phyloP scores from a whole-genome alignment of 2,113 vertebrate species.

The Marmota flaviventris region DNA sequence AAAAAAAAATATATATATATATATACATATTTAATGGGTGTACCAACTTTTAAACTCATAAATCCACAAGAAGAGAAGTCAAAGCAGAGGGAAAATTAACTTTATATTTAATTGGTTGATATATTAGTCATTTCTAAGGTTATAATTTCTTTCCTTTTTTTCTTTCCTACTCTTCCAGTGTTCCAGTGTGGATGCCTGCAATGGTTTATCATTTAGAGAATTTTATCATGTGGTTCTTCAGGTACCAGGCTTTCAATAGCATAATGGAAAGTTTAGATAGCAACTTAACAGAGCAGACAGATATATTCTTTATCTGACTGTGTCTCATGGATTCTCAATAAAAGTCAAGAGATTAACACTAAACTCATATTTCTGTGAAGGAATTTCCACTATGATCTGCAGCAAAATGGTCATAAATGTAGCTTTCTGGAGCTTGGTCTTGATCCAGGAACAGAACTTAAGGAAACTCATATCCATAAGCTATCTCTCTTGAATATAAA shows the following conservation, averaged over 20 bases:
- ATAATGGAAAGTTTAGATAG: not conserved
- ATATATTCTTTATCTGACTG: not conserved
- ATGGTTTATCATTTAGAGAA: not conserved
- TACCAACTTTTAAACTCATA: constrained; percentile 35
- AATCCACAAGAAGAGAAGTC: constrained; percentile 20
- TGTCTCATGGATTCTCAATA: not conserved
- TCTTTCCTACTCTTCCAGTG: not conserved
- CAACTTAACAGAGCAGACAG: not conserved
- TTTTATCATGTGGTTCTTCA: not conserved
- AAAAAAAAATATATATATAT: too few relatives aligned
- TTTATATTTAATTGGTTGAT: not conserved
- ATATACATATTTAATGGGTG: not conserved
- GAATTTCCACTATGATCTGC: not conserved
- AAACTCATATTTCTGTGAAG: constrained; percentile 14
- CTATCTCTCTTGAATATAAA: constrained; percentile 31
- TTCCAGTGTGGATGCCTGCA: not conserved
- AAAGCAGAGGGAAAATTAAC: not conserved
- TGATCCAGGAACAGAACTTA: not conserved
- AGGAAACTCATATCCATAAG: not conserved
- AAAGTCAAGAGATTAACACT: constrained; percentile 2
- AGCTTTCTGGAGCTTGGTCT: constrained; percentile 14
- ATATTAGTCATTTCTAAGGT: not conserved
- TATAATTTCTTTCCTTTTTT: not conserved
- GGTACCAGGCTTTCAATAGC: not conserved
- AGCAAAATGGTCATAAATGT: not conserved